These are phyloP conservation scores for Sipha maydis DNA, from an alignment of 2,888 invertebrate genomes.

Conservation along the genomic window DNA sequence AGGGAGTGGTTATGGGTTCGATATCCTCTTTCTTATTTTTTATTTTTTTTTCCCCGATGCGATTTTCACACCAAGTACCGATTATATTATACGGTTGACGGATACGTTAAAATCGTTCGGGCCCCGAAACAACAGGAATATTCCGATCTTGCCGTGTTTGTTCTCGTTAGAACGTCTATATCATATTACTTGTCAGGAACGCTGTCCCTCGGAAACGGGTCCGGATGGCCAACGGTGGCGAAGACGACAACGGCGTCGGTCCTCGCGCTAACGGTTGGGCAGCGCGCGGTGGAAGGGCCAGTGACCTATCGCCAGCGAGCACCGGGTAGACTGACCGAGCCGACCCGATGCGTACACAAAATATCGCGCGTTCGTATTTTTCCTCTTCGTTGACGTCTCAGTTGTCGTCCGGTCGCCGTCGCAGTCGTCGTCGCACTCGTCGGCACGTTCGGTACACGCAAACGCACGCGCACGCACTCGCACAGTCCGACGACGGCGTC, in stretches of 20 bases:
- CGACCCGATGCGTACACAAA: background rate
- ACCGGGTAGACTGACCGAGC: background rate
- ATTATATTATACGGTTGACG: no score
- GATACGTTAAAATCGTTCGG: no score
- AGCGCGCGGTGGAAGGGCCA: conserved; percentile 18
- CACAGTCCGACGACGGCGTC: background rate
- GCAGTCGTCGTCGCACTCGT: background rate
- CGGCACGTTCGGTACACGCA: background rate
- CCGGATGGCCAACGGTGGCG: background rate
- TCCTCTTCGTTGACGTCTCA: background rate
- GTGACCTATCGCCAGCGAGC: background rate
- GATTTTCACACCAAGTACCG: no score
- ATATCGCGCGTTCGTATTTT: background rate
- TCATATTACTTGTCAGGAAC: no score
- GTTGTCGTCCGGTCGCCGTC: background rate
- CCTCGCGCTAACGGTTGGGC: no score
- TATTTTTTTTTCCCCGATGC: no score
- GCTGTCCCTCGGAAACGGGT: background rate
- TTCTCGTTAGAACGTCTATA: no score
- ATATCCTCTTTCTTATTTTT: no score
- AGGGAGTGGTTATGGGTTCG: no score
- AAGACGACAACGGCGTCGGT: background rate
- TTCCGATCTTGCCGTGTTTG: background rate
- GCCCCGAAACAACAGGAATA: no score
- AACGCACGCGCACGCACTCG: background rate